These are phyloP conservation scores for Pipra filicauda DNA, from an alignment of 2,113 vertebrate species.

Conservation along the genomic window DNA sequence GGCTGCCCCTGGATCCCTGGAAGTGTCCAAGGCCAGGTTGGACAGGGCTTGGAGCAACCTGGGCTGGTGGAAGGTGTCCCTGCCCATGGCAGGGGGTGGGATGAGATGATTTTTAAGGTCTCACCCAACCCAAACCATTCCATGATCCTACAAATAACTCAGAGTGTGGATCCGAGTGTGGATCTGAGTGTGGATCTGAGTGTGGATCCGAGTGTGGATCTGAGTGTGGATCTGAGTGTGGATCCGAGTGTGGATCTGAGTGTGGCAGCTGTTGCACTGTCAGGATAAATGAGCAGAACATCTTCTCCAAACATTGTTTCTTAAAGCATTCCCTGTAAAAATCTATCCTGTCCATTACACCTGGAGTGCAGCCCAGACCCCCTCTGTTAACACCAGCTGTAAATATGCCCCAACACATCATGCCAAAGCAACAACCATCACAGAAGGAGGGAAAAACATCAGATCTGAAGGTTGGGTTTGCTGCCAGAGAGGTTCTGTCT, in stretches of 20 bases:
- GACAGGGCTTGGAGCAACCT: not conserved
- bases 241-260: not conserved
- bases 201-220: too few relatives aligned
- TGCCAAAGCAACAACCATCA: not conserved
- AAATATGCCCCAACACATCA: not conserved
- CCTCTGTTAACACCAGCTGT: not conserved
- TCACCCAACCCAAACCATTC: too few relatives aligned
- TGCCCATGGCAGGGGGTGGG: not conserved
- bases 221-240: too few relatives aligned
- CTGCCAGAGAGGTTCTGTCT: not conserved
- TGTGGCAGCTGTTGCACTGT: not conserved
- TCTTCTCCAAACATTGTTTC: not conserved
- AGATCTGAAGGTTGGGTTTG: not conserved
- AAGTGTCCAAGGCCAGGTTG: not conserved
- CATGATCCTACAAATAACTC: too few relatives aligned
- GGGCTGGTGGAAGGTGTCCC: not conserved
- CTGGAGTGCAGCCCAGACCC: not conserved
- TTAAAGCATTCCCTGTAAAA: not conserved
- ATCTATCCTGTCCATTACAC: not conserved
- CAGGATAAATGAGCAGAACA: not conserved
- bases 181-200: too few relatives aligned
- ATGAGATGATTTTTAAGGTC: not conserved
- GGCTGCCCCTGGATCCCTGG: not conserved
- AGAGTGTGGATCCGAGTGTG: not conserved
- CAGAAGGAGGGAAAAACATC: not conserved